phyloP scores from a whole-genome alignment of 2,797 vertebrate species.

The Leptoclinus maculatus region DNA sequence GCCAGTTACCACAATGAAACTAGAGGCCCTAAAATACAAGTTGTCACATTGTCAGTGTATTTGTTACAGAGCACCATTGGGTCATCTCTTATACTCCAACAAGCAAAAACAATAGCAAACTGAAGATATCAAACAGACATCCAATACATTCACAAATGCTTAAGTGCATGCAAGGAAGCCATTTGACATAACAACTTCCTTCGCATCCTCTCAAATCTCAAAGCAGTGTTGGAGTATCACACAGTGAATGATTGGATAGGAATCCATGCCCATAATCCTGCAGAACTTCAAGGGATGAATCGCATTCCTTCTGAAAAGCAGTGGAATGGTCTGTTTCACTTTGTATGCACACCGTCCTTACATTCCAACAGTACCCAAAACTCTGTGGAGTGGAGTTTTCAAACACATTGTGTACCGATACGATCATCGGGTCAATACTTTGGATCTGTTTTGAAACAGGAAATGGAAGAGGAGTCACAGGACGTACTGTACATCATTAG shows the following conservation, averaged over 20 bases:
- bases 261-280: constrained; percentile 44
- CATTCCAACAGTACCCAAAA: constrained; percentile 90
- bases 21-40: constrained; percentile 24
- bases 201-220: constrained; percentile 47
- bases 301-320: constrained; percentile 77
- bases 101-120: constrained; percentile 60
- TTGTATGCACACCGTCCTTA: constrained; percentile 88
- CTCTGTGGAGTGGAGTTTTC: constrained; percentile 86
- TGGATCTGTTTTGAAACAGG: constrained; percentile 93
- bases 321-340: constrained; percentile 79
- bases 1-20: constrained; percentile 33
- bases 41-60: constrained; percentile 4
- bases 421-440: constrained; percentile 93
- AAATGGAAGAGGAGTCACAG: constrained; percentile 81
- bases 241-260: constrained; percentile 41
- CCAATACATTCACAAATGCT: constrained; percentile 51
- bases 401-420: constrained; percentile 91
- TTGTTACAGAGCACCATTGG: constrained; percentile 60
- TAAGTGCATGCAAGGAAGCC: constrained; percentile 62
- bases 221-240: constrained; percentile 33
- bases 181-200: constrained; percentile 37
- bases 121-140: constrained; percentile 43
- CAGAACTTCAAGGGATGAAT: constrained; percentile 60
- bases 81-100: constrained; percentile 26
- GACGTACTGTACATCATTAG: constrained; percentile 27